A percentile compares a stretch with the other conserved stretches of the same genome.
Evolutionary conservation across 2,113 vertebrate genomes (phyloP).

Genomic region (Tachycineta bicolor): DNA sequence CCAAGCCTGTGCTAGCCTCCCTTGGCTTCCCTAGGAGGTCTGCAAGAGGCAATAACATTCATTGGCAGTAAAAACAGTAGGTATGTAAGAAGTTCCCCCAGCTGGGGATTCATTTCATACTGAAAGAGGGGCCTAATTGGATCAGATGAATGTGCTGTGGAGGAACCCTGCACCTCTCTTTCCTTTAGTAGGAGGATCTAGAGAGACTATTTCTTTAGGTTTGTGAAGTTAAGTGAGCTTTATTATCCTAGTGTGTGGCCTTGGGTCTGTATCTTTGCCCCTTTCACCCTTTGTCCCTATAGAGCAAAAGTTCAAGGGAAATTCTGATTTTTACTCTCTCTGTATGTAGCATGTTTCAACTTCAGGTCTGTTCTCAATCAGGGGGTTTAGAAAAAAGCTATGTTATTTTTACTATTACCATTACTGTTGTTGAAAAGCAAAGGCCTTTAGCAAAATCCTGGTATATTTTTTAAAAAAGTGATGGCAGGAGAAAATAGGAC

Average conservation of each 20-base stretch:
- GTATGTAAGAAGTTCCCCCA: not conserved
- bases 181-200: not conserved
- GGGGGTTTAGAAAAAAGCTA: not conserved
- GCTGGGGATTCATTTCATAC: not conserved
- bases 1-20: not conserved
- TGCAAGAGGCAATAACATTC: not conserved
- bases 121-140: not conserved
- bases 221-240: slow-evolving; percentile 10
- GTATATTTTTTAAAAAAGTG: not conserved
- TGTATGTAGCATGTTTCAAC: not conserved
- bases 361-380: not conserved
- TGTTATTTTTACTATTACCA: not conserved
- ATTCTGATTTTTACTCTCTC: not conserved
- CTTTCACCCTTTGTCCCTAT: not conserved
- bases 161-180: not conserved
- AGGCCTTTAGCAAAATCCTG: not conserved
- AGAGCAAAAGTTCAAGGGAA: not conserved
- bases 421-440: not conserved
- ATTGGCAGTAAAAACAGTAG: not conserved
- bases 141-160: not conserved
- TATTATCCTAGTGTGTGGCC: not conserved
- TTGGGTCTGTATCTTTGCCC: not conserved
- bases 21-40: not conserved
- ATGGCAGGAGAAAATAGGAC: not conserved
- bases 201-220: not conserved